Base-by-base conservation (phyloP, 2,797 vertebrate species). In the Fistularia commersonii region DNA sequence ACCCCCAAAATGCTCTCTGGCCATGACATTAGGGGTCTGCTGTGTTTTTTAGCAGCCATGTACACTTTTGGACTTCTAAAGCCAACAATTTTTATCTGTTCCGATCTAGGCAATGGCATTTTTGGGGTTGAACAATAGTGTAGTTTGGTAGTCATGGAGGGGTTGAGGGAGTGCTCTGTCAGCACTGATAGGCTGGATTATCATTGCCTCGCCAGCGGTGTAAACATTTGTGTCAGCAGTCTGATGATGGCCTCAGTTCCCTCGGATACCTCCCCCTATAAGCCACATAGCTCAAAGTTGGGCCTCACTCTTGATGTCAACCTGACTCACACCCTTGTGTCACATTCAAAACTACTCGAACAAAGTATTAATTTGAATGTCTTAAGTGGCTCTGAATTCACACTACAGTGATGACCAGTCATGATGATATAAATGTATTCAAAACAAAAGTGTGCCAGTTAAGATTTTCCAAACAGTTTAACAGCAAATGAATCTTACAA, bases 201-300 rank as follows among this genome's bases (percentile, higher is more conserved):
- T 76, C 63, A 81, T 74, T 66, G 71, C 65, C 70, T 73, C 67
- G 68, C 74, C 57, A 60, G 74, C 57, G 52, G 54, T 63, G 77
- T 74, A 72, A 72, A 76, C 63, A 45, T 80, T 75, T 79, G 65
- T 85, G 85, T 87, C 81, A 86, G 83, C 77, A 86, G 60, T 87
- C 70, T 80, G 69, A 65, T 64, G 37, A 63, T 61, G 10, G 67
- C 76, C 64, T 43, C 69, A 41, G 1, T 35, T 63, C 44, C 62
- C 68, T 69, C 71, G 63, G 58, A 76, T 80, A 46, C 61, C 72
- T 66, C 45, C 47, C 65, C 55, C 66, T 55, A 13, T 4, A 7
- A 45, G 54, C 66, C 50, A 69, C 53, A 53, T 36, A 54, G 47
- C 47, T 56, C 56, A 11, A 48, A 58, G 41, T 13, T 37, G 56